Evolutionary conservation across 30 jellyfish, hydroid and myxozoan genomes (phyloP).

Genomic region (Clytia hemisphaerica): DNA sequence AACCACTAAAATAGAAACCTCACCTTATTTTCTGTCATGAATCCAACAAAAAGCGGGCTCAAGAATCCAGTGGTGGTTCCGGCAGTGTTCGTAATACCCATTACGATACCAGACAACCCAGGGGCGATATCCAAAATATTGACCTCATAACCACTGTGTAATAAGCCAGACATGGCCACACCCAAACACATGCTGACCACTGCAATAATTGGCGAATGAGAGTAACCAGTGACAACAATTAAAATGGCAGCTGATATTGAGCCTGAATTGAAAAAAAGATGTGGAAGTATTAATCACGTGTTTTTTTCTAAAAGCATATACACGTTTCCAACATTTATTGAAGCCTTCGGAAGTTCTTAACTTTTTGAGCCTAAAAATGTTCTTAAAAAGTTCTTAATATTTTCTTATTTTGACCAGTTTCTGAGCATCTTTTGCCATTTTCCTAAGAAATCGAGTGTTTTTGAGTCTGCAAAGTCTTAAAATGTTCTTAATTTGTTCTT

Average conservation of each 20-base stretch:
- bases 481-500: no score
- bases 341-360: no score
- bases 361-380: no score
- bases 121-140: conserved; percentile 93
- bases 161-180: conserved; percentile 83
- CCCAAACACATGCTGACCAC: conserved; percentile 96
- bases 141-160: conserved; percentile 96
- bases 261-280: conserved; percentile 55
- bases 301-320: no score
- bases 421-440: no score
- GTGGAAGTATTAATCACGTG: no score
- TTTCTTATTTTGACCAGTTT: no score
- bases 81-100: conserved; percentile 94
- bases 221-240: conserved; percentile 89
- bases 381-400: no score
- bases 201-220: conserved; percentile 69
- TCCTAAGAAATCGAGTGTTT: no score
- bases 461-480: no score
- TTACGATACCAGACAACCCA: conserved; percentile 83
- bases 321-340: no score
- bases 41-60: conserved; percentile 92
- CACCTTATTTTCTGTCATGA: conserved; percentile 89
- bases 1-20: neutral
- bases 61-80: conserved; percentile 95
- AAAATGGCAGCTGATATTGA: conserved; percentile 91